phyloP scores from a whole-genome alignment of 2,113 vertebrate genomes.

The Ceuthmochares aereus region DNA sequence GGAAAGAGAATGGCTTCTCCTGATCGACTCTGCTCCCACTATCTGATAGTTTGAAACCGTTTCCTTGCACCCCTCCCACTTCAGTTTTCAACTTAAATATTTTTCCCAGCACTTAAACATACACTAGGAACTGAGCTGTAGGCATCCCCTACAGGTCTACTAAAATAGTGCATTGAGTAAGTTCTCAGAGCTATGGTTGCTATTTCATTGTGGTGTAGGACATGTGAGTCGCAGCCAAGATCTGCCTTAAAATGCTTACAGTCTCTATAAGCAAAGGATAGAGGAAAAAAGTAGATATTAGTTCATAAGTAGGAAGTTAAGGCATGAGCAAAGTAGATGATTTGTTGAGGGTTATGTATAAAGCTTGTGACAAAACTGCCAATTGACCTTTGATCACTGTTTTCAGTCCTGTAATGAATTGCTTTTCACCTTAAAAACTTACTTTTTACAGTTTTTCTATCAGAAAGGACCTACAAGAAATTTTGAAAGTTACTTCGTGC shows the following conservation, averaged over 20 bases:
- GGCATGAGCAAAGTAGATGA: background rate
- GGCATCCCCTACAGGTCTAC: conserved; percentile 45
- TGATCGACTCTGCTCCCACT: conserved; percentile 31
- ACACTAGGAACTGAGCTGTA: background rate
- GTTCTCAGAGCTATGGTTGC: background rate
- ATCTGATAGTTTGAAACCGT: conserved; percentile 13
- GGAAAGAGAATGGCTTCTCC: background rate
- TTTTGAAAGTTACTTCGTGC: background rate
- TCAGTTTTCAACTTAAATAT: background rate
- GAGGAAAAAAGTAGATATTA: background rate
- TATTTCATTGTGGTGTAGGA: background rate
- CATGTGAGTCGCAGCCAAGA: background rate
- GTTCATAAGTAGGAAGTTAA: background rate
- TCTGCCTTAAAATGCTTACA: background rate
- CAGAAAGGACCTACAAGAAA: background rate
- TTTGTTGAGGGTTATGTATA: background rate
- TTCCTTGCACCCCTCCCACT: background rate
- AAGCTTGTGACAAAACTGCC: background rate
- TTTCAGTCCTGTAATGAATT: background rate
- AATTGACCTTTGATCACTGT: background rate
- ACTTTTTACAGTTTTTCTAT: background rate
- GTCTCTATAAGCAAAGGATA: background rate
- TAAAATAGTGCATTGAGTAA: background rate
- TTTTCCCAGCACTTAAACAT: background rate
- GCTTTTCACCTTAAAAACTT: background rate